Evolutionary conservation across 2,113 vertebrate species (phyloP).

Genomic region (Xiphophorus maculatus): DNA sequence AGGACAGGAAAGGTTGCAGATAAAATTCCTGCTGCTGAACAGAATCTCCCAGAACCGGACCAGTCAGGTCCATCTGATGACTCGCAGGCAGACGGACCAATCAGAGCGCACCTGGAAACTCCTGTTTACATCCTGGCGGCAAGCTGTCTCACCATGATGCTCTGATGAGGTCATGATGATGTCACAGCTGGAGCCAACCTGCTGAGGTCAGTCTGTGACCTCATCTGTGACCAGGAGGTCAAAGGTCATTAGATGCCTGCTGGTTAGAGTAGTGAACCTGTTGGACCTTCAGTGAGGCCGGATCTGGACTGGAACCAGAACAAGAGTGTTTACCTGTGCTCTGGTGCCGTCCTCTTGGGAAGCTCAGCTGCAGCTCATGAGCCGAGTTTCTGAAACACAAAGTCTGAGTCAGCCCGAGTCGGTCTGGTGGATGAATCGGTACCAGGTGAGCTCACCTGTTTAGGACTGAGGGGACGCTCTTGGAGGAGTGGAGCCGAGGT

Average conservation of each 20-base stretch:
- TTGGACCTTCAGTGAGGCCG: too few species aligned
- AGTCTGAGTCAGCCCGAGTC: not conserved
- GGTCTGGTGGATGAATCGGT: not conserved
- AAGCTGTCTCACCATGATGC: not conserved
- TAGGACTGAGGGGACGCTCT: not conserved
- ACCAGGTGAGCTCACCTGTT: constrained; percentile 28
- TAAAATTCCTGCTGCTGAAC: too few species aligned
- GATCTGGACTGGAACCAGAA: too few species aligned
- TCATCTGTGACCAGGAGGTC: too few species aligned
- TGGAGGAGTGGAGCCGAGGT: constrained; percentile 45
- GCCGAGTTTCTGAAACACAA: constrained; percentile 39
- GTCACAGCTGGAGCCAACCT: too few species aligned
- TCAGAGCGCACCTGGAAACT: not conserved
- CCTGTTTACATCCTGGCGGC: not conserved
- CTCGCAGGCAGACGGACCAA: not conserved
- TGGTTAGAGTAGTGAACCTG: too few species aligned
- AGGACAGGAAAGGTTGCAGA: not conserved
- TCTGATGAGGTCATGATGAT: too few species aligned
- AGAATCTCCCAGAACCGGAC: not conserved
- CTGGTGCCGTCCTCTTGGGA: not conserved
- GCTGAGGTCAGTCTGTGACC: too few species aligned
- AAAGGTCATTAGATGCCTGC: too few species aligned
- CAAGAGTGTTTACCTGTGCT: constrained; percentile 40
- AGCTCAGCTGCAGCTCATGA: not conserved
- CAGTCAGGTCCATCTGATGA: not conserved